These are phyloP conservation scores for Herpetotheres cachinnans DNA, from an alignment of 2,113 vertebrate species.

Conservation along the genomic window DNA sequence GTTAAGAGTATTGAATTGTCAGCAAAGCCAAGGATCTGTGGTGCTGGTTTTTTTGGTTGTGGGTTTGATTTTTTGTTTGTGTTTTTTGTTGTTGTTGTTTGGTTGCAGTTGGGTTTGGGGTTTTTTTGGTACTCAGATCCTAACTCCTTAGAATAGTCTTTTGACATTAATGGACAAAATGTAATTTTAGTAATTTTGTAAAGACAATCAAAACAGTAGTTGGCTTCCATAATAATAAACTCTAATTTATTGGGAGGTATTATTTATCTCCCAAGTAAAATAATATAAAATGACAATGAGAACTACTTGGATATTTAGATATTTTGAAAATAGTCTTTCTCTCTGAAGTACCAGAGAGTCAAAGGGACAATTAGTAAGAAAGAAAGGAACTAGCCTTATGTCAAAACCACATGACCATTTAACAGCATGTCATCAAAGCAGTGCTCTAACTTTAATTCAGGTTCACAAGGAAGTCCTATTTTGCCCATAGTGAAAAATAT, in stretches of 20 bases:
- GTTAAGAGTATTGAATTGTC: background rate
- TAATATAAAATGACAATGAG: background rate
- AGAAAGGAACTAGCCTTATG: background rate
- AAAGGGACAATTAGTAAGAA: background rate
- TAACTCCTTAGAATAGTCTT: background rate
- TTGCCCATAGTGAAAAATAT: background rate
- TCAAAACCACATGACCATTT: background rate
- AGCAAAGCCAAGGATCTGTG: background rate
- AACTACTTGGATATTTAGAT: background rate
- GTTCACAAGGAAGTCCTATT: background rate
- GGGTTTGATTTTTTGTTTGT: background rate
- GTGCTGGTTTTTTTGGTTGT: accelerated
- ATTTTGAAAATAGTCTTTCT: background rate
- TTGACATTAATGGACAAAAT: background rate
- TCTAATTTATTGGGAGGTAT: background rate
- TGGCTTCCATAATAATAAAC: background rate
- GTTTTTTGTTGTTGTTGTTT: background rate
- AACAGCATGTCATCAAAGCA: background rate
- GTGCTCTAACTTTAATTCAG: background rate
- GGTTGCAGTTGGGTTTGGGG: background rate
- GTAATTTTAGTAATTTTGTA: background rate
- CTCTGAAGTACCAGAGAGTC: background rate
- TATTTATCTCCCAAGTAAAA: background rate
- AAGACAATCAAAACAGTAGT: background rate
- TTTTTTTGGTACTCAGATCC: background rate